A percentile compares a stretch with the other conserved stretches of the same genome.
These are phyloP conservation scores for Eilema depressum DNA, from an alignment of 2,888 invertebrate genomes.

Conservation along the genomic window DNA sequence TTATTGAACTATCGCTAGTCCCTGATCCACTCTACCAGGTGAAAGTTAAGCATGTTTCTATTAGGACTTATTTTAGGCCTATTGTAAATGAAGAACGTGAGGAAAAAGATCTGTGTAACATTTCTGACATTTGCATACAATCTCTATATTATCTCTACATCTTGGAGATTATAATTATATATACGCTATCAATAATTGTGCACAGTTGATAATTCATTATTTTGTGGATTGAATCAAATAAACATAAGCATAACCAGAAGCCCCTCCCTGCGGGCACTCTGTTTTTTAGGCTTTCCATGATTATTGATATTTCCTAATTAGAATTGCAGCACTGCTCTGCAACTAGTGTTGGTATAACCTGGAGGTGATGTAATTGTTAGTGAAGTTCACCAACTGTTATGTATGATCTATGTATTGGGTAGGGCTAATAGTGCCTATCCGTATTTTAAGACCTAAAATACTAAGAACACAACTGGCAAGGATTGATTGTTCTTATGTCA, in stretches of 20 bases:
- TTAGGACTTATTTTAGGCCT: not conserved
- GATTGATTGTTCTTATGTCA: not conserved
- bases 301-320: not conserved
- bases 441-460: too few species aligned
- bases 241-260: not conserved
- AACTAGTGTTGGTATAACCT: too few species aligned
- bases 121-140: not conserved
- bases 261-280: not conserved
- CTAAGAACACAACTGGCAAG: not conserved
- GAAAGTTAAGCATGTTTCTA: not conserved
- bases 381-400: not conserved
- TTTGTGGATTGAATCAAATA: not conserved
- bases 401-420: too few species aligned
- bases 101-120: not conserved
- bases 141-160: not conserved
- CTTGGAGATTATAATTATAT: not conserved
- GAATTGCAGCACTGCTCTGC: too few species aligned
- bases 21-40: slow-evolving; percentile 5
- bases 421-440: too few species aligned
- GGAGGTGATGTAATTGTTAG: not conserved
- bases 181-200: not conserved
- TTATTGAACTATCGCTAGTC: slow-evolving; percentile 18
- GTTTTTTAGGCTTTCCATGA: not conserved
- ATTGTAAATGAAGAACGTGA: not conserved
- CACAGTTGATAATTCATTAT: too few species aligned